phyloP scores from a whole-genome alignment of 92 coral and sea anemone genomes.

The Plumapathes pennacea region DNA sequence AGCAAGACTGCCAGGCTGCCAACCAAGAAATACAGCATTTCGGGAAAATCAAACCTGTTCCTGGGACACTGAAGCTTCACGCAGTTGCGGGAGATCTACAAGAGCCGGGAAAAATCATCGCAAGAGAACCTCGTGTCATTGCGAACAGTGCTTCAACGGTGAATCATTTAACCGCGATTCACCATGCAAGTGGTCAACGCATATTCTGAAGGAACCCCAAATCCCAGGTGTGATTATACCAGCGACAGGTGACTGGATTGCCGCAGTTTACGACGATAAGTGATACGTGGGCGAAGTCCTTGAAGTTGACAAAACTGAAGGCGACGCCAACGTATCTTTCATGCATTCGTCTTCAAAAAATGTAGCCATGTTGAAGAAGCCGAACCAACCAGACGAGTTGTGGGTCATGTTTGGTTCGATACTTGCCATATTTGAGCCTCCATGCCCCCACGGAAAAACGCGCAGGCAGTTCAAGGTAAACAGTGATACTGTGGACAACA shows the following conservation, averaged over 20 bases:
- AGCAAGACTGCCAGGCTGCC: slow-evolving; percentile 11
- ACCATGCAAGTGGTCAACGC: slow-evolving; percentile 11
- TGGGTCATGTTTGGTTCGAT: slow-evolving; percentile 26
- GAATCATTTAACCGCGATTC: not conserved
- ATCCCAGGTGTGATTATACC: not conserved
- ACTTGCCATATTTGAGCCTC: slow-evolving; percentile 12
- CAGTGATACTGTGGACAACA: slow-evolving; percentile 9
- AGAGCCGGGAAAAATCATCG: slow-evolving; percentile 17
- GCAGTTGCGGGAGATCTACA: slow-evolving; percentile 31
- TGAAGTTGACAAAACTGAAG: slow-evolving; percentile 3
- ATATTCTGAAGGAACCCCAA: no score
- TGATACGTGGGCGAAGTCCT: slow-evolving; percentile 35
- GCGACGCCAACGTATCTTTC: slow-evolving; percentile 1
- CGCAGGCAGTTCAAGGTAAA: slow-evolving; percentile 7
- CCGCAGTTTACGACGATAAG: slow-evolving; percentile 15
- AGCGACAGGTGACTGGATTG: slow-evolving; percentile 20
- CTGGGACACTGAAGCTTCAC: slow-evolving; percentile 42
- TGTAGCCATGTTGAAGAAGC: slow-evolving; percentile 21
- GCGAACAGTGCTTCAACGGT: slow-evolving; percentile 26
- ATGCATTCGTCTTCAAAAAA: not conserved
- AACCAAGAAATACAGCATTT: slow-evolving; percentile 11
- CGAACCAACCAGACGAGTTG: slow-evolving; percentile 17
- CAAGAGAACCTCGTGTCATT: slow-evolving; percentile 39
- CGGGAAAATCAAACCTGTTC: slow-evolving; percentile 11
- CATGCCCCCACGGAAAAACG: slow-evolving; percentile 4